A percentile compares a stretch with the other conserved stretches of the same genome.
phyloP scores from a whole-genome alignment of 64 coral and sea anemone genomes.

The Pocillopora damicornis region DNA sequence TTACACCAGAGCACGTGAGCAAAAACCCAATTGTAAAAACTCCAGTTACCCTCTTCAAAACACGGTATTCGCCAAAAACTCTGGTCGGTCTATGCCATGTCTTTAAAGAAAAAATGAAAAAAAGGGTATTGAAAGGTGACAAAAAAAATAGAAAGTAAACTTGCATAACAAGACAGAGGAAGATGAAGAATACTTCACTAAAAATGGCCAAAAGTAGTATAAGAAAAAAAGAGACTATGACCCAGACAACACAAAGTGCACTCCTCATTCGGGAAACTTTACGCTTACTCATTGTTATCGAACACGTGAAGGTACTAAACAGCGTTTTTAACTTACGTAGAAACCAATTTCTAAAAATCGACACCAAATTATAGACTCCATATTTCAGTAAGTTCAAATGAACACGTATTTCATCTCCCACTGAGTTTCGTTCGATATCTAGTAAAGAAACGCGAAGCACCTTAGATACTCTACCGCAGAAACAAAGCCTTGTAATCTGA shows the following conservation, averaged over 20 bases:
- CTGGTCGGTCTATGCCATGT: too few species aligned
- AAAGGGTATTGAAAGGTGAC: background rate
- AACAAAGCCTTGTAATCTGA: background rate
- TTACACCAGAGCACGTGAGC: too few species aligned
- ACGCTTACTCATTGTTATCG: background rate
- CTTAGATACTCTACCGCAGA: too few species aligned
- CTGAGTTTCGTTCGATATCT: too few species aligned
- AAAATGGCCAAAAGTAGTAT: background rate
- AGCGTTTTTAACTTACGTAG: too few species aligned
- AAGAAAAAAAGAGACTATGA: background rate
- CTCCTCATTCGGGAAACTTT: background rate
- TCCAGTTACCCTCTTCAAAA: too few species aligned
- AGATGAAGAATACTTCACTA: background rate
- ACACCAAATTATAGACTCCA: background rate
- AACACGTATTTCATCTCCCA: background rate
- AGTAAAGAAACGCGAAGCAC: background rate
- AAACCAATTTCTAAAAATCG: background rate
- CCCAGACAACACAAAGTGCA: background rate
- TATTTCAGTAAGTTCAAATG: background rate
- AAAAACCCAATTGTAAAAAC: too few species aligned
- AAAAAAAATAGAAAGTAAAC: fast-evolving
- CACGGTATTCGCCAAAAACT: too few species aligned
- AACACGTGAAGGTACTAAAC: background rate
- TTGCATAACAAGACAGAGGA: background rate
- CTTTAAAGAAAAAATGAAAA: too few species aligned